These are phyloP conservation scores for Silurus glanis DNA, from an alignment of 2,113 vertebrate genomes.

Conservation along the genomic window DNA sequence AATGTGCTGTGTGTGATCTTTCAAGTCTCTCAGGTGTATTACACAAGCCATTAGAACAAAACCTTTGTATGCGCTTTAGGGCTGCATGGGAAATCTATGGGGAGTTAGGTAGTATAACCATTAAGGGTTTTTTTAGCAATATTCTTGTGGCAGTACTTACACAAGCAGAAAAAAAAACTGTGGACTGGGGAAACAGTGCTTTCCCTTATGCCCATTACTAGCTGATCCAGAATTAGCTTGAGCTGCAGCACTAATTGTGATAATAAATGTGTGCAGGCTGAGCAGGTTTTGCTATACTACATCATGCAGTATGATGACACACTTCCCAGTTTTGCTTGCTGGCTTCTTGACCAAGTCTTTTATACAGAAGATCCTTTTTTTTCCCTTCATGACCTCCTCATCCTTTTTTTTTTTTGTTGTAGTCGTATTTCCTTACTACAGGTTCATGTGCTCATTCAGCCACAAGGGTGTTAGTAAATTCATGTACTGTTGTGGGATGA, in stretches of 20 bases:
- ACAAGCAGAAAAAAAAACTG: conserved; percentile 11
- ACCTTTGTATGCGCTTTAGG: neutral
- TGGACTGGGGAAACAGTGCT: neutral
- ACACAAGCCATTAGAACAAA: conserved; percentile 3
- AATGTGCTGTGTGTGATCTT: neutral
- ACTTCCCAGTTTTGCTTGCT: neutral
- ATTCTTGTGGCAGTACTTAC: neutral
- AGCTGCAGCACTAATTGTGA: neutral
- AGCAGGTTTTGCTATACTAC: neutral
- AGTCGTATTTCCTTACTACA: neutral
- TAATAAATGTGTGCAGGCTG: conserved; percentile 2
- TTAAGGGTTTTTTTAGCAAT: conserved; percentile 15
- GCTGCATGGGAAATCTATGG: neutral
- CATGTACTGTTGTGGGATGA: too few species aligned
- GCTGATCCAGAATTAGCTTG: neutral
- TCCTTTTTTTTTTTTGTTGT: neutral
- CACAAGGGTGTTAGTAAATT: too few species aligned
- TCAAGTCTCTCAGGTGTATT: conserved; percentile 15
- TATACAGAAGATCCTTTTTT: neutral
- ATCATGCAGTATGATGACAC: too few species aligned
- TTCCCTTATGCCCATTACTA: neutral
- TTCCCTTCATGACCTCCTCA: too few species aligned
- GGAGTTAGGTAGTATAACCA: neutral
- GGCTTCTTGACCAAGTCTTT: neutral
- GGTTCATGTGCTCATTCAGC: too few species aligned